A percentile compares a stretch with the other conserved stretches of the same genome.
phyloP scores from a whole-genome alignment of 2,888 invertebrate species.

The Pharmacophagus antenor region DNA sequence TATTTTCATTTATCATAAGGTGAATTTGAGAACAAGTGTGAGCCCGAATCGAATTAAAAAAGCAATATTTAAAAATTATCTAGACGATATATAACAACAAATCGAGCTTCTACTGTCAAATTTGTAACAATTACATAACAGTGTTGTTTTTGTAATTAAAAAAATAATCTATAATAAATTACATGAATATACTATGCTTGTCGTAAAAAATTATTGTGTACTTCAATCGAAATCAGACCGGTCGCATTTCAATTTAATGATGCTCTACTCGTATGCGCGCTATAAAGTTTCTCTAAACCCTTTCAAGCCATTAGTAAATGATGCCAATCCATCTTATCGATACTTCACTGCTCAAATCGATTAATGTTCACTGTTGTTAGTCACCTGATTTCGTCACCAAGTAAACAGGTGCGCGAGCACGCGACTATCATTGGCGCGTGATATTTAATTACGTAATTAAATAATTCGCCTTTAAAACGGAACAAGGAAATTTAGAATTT shows the following conservation, averaged over 20 bases:
- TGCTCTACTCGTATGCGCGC: constrained; percentile 18
- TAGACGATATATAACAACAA: no score
- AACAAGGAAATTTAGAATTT: constrained; percentile 9
- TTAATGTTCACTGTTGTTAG: constrained; percentile 29
- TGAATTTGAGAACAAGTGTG: no score
- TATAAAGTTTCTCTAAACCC: constrained; percentile 30
- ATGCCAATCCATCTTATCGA: constrained; percentile 30
- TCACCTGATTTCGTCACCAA: constrained; percentile 28
- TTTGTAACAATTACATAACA: no score
- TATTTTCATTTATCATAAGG: no score
- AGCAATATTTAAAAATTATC: no score
- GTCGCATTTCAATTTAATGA: constrained; percentile 16
- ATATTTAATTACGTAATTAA: constrained; percentile 5
- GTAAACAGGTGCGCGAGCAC: constrained; percentile 28
- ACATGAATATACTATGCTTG: no score
- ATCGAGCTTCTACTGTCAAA: no score
- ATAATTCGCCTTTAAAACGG: constrained; percentile 3
- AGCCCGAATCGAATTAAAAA: no score
- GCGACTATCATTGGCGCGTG: constrained; percentile 17
- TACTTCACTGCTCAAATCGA: constrained; percentile 29
- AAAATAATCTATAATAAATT: no score
- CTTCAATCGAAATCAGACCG: not conserved
- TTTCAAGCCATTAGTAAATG: constrained; percentile 30
- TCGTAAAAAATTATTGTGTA: no score
- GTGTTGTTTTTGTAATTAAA: no score